Evolutionary conservation across 2,797 vertebrate genomes (phyloP).

Genomic region (Vireo griseus): DNA sequence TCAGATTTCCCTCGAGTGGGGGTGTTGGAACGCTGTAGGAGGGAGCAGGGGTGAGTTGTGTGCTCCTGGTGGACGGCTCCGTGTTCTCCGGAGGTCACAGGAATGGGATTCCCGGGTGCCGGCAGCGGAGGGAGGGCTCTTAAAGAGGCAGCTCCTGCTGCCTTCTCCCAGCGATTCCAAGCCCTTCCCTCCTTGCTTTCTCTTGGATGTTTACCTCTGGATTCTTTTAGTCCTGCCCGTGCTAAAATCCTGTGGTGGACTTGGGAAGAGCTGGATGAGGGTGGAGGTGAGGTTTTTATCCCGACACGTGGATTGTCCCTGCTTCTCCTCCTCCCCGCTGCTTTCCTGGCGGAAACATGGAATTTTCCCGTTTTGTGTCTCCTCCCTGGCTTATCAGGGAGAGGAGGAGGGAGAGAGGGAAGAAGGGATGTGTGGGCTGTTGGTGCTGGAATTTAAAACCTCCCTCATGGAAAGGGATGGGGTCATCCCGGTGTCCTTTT

Average conservation of each 20-base stretch:
- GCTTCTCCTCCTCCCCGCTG: neutral
- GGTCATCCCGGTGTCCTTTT: neutral
- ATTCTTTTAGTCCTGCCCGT: neutral
- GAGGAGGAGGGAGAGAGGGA: neutral
- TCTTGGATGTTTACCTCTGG: neutral
- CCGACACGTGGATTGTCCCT: neutral
- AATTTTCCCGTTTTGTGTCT: neutral
- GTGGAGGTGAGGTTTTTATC: neutral
- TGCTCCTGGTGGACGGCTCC: neutral
- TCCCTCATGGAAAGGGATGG: neutral
- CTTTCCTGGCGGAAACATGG: neutral
- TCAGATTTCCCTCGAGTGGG: neutral
- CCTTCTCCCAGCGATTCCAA: neutral
- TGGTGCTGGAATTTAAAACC: neutral
- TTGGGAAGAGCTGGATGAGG: neutral
- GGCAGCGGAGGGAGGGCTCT: neutral
- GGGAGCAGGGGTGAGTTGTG: neutral
- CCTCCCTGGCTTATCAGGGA: neutral
- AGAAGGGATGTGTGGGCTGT: neutral
- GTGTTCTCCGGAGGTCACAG: neutral
- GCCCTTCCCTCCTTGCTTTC: neutral
- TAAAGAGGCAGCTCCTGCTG: slow-evolving; percentile 2
- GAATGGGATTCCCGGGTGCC: neutral
- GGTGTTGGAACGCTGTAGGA: neutral
- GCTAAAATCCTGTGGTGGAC: neutral